These are phyloP conservation scores for Ianthella basta DNA, from an alignment of 37 sponge, comb jelly and placozoan genomes.

Conservation along the genomic window DNA sequence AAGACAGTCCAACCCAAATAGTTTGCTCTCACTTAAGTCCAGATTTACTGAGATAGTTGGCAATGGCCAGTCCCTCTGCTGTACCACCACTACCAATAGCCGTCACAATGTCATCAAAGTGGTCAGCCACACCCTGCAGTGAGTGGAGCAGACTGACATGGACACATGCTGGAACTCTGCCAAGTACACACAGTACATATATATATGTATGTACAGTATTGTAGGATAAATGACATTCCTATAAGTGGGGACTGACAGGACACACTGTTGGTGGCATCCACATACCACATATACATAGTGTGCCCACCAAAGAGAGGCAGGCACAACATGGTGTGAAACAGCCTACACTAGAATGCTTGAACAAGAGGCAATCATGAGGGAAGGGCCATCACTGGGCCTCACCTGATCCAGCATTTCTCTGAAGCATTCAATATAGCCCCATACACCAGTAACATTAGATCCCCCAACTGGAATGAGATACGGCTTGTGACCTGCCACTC, in stretches of 20 bases:
- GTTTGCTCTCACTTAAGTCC: slow-evolving; percentile 55
- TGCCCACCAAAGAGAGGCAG: too few relatives aligned
- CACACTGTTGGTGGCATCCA: too few relatives aligned
- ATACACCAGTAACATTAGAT: slow-evolving; percentile 62
- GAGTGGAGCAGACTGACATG: background rate
- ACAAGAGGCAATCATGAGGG: too few relatives aligned
- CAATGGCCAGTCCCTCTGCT: slow-evolving; percentile 63
- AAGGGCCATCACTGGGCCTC: background rate
- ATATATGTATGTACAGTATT: background rate
- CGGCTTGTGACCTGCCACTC: slow-evolving; percentile 53
- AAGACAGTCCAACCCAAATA: background rate
- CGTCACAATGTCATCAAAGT: slow-evolving; percentile 87
- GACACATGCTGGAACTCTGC: background rate
- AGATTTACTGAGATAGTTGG: slow-evolving; percentile 79
- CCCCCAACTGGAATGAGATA: slow-evolving; percentile 87
- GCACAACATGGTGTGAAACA: too few relatives aligned
- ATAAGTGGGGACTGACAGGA: background rate
- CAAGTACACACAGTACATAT: background rate
- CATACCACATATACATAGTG: too few relatives aligned
- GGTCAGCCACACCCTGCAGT: slow-evolving; percentile 55
- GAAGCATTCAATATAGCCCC: slow-evolving; percentile 91
- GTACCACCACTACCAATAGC: slow-evolving; percentile 81
- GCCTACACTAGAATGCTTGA: too few relatives aligned
- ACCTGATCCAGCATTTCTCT: slow-evolving; percentile 79
- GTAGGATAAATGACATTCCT: background rate